These are phyloP conservation scores for Tenodera sinensis DNA, from an alignment of 2,888 invertebrate genomes.

Conservation along the genomic window DNA sequence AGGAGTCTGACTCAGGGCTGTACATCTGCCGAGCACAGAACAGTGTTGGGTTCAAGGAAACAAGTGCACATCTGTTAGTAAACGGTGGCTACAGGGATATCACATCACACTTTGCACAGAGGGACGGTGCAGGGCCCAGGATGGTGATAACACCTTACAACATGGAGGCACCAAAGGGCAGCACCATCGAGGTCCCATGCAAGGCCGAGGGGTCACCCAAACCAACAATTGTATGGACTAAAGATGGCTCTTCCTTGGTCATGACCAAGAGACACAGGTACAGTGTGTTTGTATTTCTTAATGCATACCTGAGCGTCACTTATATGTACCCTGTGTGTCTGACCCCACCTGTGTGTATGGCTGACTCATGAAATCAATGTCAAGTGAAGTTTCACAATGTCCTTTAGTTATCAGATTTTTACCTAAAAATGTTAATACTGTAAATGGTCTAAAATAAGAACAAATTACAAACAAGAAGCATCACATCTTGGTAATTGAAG, in stretches of 20 bases:
- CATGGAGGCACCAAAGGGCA: conserved; percentile 68
- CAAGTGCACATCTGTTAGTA: conserved; percentile 51
- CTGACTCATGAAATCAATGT: too few species aligned
- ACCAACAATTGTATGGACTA: conserved; percentile 79
- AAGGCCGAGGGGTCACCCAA: conserved; percentile 74
- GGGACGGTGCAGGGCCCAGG: conserved; percentile 54
- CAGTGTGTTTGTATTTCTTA: neutral
- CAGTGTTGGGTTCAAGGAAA: conserved; percentile 65
- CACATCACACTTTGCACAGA: neutral
- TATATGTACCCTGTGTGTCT: too few species aligned
- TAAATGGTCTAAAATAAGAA: too few species aligned
- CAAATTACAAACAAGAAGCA: too few species aligned
- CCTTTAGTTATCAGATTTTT: too few species aligned
- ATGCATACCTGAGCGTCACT: too few species aligned
- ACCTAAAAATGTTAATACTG: too few species aligned
- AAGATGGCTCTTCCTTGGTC: conserved; percentile 63
- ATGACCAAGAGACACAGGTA: conserved; percentile 42
- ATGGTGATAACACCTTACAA: conserved; percentile 70
- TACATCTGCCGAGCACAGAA: conserved; percentile 80
- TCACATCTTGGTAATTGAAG: too few species aligned
- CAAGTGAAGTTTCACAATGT: too few species aligned
- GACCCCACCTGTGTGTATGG: too few species aligned
- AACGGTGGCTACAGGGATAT: neutral
- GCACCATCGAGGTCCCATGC: conserved; percentile 79
- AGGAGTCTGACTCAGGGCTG: conserved; percentile 67